Evolutionary conservation across 2,797 vertebrate species (phyloP), one percentile per base, ranked within the genome.

Genomic region (Setipinna tenuifilis): DNA sequence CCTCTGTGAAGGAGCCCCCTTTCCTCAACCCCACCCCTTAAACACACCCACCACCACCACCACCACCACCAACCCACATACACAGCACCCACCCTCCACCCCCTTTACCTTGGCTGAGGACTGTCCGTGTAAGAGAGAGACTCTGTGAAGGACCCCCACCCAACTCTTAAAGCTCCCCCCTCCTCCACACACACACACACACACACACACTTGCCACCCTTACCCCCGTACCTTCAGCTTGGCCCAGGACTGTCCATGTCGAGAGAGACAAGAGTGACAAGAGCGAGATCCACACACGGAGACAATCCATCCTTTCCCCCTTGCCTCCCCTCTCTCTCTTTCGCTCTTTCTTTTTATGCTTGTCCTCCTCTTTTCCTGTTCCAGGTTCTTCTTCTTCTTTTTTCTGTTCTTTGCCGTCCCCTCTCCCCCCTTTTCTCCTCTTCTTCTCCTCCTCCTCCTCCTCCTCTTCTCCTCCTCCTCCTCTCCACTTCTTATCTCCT

Each of bases 151-250:
- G 35, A 41, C 35, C 35, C 35, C 35, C 35, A 2, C 35, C 35
- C 35, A 41, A 41, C 35, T 5, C 35, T 41, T 41, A 41, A 41
- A 5, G 35, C 61, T 9, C n/a, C 61, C 6, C n/a, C n/a, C 61
- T 17, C 68, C 16, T 3, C 5, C 14, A 5, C 28, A 28, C 28
- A 28, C 68, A 31, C 14, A 35, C 31, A 54, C 28, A 35, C 25
- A 16, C 68, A 41, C 31, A 4, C 4, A 7, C 71, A 78, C 31
- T 6, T 7, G 14, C 17, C 59, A 54, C 50, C 14, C 19, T 17
- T 6, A 17, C 59, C 59, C 28, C 4, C 16, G n/a, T 93, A 96
- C 96, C 95, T 95, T 96, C 96, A 88, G 92, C 90, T 89, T 96
- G 93, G 50, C 92, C 93, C 58, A 91, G 83, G 85, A 90, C 88